phyloP scores from a whole-genome alignment of 2,888 invertebrate species.

The Andrena bucephala region DNA sequence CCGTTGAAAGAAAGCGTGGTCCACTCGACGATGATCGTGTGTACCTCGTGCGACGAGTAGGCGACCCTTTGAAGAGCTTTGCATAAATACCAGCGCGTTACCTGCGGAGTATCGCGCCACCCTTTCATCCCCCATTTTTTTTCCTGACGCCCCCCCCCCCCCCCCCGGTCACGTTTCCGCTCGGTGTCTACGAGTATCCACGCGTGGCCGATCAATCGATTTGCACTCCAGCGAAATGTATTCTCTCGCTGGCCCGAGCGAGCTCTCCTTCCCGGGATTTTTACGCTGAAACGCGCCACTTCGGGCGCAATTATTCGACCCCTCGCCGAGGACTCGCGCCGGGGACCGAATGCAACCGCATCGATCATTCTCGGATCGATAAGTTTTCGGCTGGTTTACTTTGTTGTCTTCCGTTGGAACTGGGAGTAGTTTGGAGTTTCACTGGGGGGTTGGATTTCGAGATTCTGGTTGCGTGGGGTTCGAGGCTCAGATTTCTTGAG shows the following conservation, averaged over 20 bases:
- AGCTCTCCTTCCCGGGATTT: constrained; percentile 18
- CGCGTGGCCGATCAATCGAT: constrained; percentile 39
- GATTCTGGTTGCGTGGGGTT: too few species aligned
- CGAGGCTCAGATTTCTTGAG: too few species aligned
- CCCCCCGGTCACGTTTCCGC: neutral
- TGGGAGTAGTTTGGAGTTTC: too few species aligned
- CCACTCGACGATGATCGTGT: neutral
- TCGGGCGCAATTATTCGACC: constrained; percentile 21
- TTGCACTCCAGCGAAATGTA: constrained; percentile 17
- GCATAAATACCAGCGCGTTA: neutral
- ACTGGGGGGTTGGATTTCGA: too few species aligned
- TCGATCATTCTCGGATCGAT: constrained; percentile 6
- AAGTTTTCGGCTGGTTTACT: neutral
- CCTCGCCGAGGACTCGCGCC: constrained; percentile 7
- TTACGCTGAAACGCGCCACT: constrained; percentile 29
- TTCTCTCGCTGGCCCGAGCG: constrained; percentile 8
- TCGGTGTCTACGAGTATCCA: constrained; percentile 22
- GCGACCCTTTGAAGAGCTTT: constrained; percentile 14
- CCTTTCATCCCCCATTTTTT: constrained; percentile 2
- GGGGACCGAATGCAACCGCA: neutral
- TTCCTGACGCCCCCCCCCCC: too few species aligned
- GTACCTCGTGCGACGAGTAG: too few species aligned
- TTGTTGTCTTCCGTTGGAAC: neutral
- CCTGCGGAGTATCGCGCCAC: neutral
- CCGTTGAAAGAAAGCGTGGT: neutral